Base-by-base conservation (phyloP, 2,113 vertebrate genomes). In the Procapra przewalskii region DNA sequence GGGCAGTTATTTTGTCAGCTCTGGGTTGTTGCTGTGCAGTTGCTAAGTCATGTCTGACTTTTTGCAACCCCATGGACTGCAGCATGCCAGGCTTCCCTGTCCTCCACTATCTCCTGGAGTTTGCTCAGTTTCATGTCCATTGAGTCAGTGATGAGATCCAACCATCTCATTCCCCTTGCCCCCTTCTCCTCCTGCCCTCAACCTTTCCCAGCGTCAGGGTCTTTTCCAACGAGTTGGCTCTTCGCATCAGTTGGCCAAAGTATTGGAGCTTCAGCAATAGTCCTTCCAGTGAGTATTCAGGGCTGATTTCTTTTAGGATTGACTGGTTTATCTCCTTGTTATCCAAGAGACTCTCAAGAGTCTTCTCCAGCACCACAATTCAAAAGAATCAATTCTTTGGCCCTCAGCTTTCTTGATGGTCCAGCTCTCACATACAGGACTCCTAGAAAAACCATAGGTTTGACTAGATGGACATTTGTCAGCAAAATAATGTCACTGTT, bases 101-200 rank as follows among this genome's bases (percentile, higher is more conserved):
- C 6, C 23, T 77, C 40, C 71, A 43, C 40, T 43, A 15, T 77
- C 71, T 77, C 23, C 71, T 14, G 23, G 36, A 27, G 71, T 43
- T 43, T 43, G 71, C 71, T 77, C 36, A 7, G 13, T 43, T 43
- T 77, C 71, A 15, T 77, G 71, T 77, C 71, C 40, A 27, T 2
- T 27, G 40, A 77, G 25, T 27, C 71, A 27, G 71, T 43, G 71
- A 77, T 77, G 6, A 40, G 23, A 43, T 27, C 40, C 71, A 77
- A 43, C 40, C 23, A 77, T 43, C 40, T 4, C 71, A 40, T 77
- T 3, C 3, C 40, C 6, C 23, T 43, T 0, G 0, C 40, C 71
- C 40, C 13, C 71, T 77, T 43, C 40, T 27, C 40, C 71, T 77
- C 71, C 12, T 77, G 40, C 71, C 40, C 71, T 43, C 40, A 25